phyloP scores from a whole-genome alignment of 2,888 invertebrate species.

The Ormyrus labotus region DNA sequence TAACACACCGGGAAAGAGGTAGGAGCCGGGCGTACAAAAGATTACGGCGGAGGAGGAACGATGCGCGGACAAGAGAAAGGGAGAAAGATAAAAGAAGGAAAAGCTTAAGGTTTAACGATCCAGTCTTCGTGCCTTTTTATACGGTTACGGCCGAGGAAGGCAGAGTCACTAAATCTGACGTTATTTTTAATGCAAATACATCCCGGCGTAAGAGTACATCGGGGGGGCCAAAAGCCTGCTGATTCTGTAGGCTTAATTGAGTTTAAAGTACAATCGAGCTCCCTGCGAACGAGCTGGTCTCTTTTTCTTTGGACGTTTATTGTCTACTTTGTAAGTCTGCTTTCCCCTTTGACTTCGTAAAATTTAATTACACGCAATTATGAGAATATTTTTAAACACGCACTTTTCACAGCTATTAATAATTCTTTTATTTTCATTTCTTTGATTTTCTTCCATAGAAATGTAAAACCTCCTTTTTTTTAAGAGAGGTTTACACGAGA shows the following conservation, averaged over 20 bases:
- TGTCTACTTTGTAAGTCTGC: no score
- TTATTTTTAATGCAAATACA: conserved; percentile 2
- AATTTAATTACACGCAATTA: no score
- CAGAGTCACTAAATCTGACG: conserved; percentile 21
- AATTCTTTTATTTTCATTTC: no score
- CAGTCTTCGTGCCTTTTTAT: background rate
- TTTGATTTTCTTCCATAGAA: no score
- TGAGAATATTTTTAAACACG: no score
- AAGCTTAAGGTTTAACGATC: conserved; percentile 28
- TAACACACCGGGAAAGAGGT: conserved; percentile 11
- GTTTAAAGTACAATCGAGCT: no score
- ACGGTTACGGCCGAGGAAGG: background rate
- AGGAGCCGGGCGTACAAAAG: background rate
- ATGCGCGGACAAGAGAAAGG: background rate
- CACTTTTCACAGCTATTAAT: no score
- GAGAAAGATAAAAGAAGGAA: conserved; percentile 16
- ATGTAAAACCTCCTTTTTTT: no score
- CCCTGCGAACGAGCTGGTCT: no score
- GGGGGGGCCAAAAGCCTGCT: background rate
- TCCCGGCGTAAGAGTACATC: background rate
- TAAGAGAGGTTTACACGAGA: background rate
- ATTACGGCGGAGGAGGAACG: background rate
- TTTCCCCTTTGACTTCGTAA: no score
- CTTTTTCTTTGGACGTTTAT: no score
- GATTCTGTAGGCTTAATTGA: no score